phyloP scores from a whole-genome alignment of 1,140 invertebrate species.

The Venturia canescens region DNA sequence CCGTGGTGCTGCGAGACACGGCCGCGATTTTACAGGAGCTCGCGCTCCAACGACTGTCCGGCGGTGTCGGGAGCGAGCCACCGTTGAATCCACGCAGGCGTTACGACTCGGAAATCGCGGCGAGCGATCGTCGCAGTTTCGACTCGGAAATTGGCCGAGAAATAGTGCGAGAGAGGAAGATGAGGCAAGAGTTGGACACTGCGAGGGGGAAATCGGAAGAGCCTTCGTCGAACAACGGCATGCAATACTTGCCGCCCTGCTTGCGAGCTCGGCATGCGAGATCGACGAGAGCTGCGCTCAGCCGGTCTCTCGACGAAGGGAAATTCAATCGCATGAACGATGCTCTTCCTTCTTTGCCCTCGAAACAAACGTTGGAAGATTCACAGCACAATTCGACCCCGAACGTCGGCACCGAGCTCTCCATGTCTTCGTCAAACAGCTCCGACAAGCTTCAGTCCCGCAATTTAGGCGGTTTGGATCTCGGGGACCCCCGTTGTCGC shows the following conservation, averaged over 20 bases:
- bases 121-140: conserved; percentile 72
- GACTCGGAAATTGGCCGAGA: conserved; percentile 79
- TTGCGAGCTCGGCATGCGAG: conserved; percentile 75
- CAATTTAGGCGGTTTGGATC: conserved; percentile 72
- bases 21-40: conserved; percentile 72
- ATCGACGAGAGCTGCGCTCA: conserved; percentile 81
- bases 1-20: conserved; percentile 69
- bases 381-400: conserved; percentile 72
- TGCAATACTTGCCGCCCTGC: conserved; percentile 77
- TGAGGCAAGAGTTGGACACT: conserved; percentile 76
- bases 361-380: conserved; percentile 64
- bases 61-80: conserved; percentile 60
- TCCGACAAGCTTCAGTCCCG: conserved; percentile 62
- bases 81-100: conserved; percentile 56
- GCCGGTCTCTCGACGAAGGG: conserved; percentile 82
- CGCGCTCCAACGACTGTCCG: conserved; percentile 70
- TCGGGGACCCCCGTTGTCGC: conserved; percentile 79
- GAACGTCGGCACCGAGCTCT: conserved; percentile 63
- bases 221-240: conserved; percentile 55
- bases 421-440: conserved; percentile 50
- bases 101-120: conserved; percentile 63
- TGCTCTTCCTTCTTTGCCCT: conserved; percentile 63
- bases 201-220: conserved; percentile 68
- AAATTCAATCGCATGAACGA: conserved; percentile 77
- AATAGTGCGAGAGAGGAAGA: conserved; percentile 76